Conservation (phyloP, 2,888 invertebrate genomes). For the Machimus atricapillus region DNA sequence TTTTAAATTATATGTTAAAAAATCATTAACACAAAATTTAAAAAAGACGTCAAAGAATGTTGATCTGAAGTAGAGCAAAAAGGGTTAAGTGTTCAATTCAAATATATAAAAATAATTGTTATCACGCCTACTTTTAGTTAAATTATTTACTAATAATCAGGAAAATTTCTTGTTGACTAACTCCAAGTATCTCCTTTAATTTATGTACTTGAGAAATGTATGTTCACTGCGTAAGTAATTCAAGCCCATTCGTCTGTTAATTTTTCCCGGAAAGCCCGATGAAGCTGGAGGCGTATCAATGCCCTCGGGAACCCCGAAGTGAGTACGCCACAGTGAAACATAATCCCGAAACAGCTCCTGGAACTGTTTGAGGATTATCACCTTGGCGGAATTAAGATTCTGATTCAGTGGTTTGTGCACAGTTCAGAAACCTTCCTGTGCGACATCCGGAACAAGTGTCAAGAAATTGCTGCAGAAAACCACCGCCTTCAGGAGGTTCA, state of each 20-base stretch:
- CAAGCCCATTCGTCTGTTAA: neutral
- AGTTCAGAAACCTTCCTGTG: neutral
- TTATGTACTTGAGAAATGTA: neutral
- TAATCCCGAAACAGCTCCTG: neutral
- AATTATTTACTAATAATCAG: neutral
- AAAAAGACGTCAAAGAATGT: neutral
- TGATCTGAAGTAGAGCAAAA: neutral
- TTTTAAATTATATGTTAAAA: no score
- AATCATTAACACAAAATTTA: no score
- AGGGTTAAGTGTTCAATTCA: neutral
- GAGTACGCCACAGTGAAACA: neutral
- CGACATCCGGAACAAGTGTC: neutral
- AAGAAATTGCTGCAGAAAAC: neutral
- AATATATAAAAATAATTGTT: neutral
- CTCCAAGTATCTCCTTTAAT: neutral
- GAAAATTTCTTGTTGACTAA: neutral
- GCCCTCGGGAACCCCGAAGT: neutral
- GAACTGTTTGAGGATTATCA: neutral
- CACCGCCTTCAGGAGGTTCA: neutral
- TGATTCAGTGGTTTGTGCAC: neutral
- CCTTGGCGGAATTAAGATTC: neutral
- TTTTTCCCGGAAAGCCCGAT: neutral
- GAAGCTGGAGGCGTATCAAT: neutral
- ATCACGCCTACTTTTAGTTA: neutral
- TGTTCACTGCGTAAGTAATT: neutral